Conservation (phyloP, 2,113 vertebrate genomes). For the Pollachius pollachius region DNA sequence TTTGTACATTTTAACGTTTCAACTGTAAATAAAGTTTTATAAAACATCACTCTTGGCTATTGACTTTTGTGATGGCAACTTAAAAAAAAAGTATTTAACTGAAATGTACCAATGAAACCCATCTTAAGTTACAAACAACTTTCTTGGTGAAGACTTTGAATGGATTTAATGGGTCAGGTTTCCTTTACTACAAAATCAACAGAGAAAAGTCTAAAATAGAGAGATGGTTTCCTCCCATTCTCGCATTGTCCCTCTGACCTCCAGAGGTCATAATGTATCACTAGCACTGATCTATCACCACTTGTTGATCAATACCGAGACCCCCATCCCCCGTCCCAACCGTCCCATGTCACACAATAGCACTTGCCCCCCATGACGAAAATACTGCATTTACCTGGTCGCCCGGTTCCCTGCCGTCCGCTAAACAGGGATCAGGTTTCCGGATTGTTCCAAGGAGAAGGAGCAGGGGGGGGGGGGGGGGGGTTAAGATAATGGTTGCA, state of each 20-base stretch:
- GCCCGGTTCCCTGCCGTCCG: slow-evolving; percentile 32
- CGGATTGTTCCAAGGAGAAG: background rate
- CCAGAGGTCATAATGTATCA: slow-evolving; percentile 1
- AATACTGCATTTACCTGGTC: slow-evolving; percentile 41
- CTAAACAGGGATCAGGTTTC: slow-evolving; percentile 55
- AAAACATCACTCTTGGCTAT: no score
- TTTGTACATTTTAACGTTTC: no score
- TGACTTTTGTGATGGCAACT: no score
- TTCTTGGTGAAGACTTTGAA: no score
- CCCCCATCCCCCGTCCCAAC: slow-evolving; percentile 58
- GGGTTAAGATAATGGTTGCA: slow-evolving; percentile 16
- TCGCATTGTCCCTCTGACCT: slow-evolving; percentile 14
- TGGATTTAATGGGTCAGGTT: no score
- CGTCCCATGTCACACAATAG: slow-evolving; percentile 51
- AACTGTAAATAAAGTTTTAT: no score
- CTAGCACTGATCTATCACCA: slow-evolving; percentile 26
- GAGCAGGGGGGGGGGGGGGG: no score
- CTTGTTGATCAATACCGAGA: background rate
- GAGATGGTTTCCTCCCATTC: no score
- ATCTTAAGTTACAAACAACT: no score
- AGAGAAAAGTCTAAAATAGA: background rate
- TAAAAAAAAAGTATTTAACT: no score
- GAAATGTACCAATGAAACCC: no score
- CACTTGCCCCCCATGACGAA: slow-evolving; percentile 37
- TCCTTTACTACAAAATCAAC: background rate